Evolutionary conservation across 1,140 invertebrate species (phyloP).

Genomic region (Lasioglossum albipes): DNA sequence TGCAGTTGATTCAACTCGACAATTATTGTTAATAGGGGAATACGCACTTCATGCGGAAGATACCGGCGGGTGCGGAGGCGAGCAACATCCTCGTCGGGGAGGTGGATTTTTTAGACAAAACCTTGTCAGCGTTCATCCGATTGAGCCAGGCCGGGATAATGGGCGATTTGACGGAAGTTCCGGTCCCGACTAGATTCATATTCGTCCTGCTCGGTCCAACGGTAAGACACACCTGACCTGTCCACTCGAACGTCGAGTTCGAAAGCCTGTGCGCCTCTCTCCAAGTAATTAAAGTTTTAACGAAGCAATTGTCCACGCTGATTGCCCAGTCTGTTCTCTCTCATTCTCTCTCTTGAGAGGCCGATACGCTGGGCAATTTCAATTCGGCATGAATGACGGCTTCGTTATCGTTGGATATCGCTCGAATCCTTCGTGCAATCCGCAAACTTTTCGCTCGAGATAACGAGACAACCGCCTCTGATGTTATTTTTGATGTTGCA

Average conservation of each 20-base stretch:
- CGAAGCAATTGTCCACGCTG: constrained; percentile 44
- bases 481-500: constrained; percentile 48
- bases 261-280: neutral
- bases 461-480: too few relatives aligned
- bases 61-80: constrained; percentile 97
- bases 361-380: constrained; percentile 31
- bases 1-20: neutral
- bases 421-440: neutral
- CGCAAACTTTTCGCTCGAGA: neutral
- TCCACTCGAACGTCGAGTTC: neutral
- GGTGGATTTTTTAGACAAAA: constrained; percentile 96
- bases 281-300: constrained; percentile 46
- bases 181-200: constrained; percentile 97
- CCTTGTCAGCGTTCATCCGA: constrained; percentile 95
- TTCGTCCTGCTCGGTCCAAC: constrained; percentile 96
- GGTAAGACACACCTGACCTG: constrained; percentile 72
- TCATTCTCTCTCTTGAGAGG: neutral
- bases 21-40: constrained; percentile 84
- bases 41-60: constrained; percentile 97
- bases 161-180: constrained; percentile 97
- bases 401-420: constrained; percentile 16
- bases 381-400: neutral
- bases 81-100: constrained; percentile 99
- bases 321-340: constrained; percentile 25
- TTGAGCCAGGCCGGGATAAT: constrained; percentile 93